phyloP scores from a whole-genome alignment of 1,140 invertebrate species.

The Campodea augens region DNA sequence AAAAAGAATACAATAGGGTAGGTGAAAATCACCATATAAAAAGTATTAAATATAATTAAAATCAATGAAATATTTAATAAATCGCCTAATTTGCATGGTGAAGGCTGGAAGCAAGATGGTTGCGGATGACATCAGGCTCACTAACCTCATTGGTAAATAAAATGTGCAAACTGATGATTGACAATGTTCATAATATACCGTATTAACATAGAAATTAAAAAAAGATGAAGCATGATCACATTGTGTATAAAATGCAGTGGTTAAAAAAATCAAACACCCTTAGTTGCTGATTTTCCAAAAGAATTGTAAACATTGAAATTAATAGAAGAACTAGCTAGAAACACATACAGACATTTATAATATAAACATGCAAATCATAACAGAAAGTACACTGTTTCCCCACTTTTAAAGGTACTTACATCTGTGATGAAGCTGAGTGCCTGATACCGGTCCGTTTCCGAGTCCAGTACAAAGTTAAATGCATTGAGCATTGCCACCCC shows the following conservation, averaged over 20 bases:
- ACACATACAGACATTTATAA: slow-evolving; percentile 6
- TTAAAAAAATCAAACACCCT: slow-evolving; percentile 10
- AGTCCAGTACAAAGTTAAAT: slow-evolving; percentile 76
- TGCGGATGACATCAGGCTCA: too few species aligned
- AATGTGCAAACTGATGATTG: too few species aligned
- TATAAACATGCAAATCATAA: slow-evolving; percentile 14
- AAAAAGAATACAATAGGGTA: too few species aligned
- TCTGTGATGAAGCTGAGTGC: slow-evolving; percentile 67
- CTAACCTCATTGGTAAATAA: too few species aligned
- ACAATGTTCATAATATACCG: too few species aligned
- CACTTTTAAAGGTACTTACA: slow-evolving; percentile 27
- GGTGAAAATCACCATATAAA: too few species aligned
- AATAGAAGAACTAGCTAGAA: slow-evolving; percentile 12
- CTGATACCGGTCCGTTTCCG: slow-evolving; percentile 35
- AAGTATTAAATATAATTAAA: too few species aligned
- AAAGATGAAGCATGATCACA: neutral
- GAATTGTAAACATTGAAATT: slow-evolving; percentile 19
- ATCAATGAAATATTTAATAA: too few species aligned
- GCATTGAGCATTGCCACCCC: slow-evolving; percentile 75
- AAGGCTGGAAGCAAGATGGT: too few species aligned
- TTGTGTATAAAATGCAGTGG: neutral
- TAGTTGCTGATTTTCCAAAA: slow-evolving; percentile 24
- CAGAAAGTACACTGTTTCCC: slow-evolving; percentile 13
- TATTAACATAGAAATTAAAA: slow-evolving; percentile 21
- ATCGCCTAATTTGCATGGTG: too few species aligned